Evolutionary conservation across 2,113 vertebrate genomes (phyloP).

Genomic region (Perca flavescens): DNA sequence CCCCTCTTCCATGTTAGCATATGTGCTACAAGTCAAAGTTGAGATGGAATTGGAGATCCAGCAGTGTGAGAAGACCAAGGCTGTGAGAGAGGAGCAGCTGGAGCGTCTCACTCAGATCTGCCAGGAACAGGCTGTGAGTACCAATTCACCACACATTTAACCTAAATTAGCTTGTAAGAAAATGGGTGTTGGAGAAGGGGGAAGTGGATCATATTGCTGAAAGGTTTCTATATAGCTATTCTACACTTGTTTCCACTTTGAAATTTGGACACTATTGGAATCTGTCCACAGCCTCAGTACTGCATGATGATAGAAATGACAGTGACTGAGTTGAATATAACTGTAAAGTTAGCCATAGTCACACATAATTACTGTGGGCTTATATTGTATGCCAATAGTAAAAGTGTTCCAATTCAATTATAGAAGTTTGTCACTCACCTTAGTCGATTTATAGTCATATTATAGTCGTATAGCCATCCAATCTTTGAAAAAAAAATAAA

Average conservation of each 20-base stretch:
- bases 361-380: neutral
- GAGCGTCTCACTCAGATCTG: constrained; percentile 99
- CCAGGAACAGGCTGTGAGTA: constrained; percentile 97
- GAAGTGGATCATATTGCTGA: neutral
- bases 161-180: neutral
- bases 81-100: constrained; percentile 96
- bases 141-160: neutral
- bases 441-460: neutral
- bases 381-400: neutral
- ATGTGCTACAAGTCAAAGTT: constrained; percentile 95
- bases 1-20: constrained; percentile 82
- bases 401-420: neutral
- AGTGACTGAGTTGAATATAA: neutral
- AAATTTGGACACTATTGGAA: neutral
- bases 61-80: constrained; percentile 97
- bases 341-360: too few species aligned
- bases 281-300: neutral
- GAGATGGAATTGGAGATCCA: constrained; percentile 98
- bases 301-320: neutral
- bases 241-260: neutral
- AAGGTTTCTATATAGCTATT: neutral
- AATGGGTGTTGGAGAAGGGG: neutral
- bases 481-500: neutral
- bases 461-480: neutral
- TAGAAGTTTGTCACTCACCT: neutral